A percentile compares a stretch with the other conserved stretches of the same genome.
Conservation (phyloP, 2,113 vertebrate genomes). For the Mohoua ochrocephala region DNA sequence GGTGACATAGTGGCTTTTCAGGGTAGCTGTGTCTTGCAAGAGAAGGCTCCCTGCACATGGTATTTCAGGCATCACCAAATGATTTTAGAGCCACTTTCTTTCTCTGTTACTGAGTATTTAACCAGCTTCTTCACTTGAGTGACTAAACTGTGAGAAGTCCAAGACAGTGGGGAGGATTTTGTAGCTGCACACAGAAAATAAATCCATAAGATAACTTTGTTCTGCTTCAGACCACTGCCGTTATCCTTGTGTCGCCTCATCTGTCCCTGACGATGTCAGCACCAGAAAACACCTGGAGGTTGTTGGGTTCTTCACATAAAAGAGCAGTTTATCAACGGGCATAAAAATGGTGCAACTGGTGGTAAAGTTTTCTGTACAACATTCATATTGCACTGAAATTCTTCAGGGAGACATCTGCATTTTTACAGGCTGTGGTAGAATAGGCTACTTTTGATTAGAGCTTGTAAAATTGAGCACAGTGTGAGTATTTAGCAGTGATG, state of each 20-base stretch:
- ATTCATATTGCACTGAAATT: neutral
- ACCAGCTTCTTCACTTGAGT: neutral
- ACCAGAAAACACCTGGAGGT: neutral
- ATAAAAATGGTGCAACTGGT: neutral
- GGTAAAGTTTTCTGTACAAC: neutral
- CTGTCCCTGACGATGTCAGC: neutral
- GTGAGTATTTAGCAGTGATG: neutral
- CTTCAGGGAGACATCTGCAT: neutral
- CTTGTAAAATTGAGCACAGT: neutral
- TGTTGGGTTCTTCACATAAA: neutral
- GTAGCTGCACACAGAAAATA: neutral
- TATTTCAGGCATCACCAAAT: neutral
- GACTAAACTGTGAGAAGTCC: neutral
- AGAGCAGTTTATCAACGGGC: neutral
- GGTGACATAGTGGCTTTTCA: neutral
- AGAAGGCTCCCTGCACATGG: neutral
- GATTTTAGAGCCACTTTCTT: neutral
- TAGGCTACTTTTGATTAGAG: neutral
- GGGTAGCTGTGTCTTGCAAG: neutral
- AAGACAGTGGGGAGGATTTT: neutral
- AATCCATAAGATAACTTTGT: neutral
- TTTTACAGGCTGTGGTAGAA: neutral
- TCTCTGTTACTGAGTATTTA: neutral
- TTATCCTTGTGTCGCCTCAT: neutral
- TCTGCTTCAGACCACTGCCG: neutral